Evolutionary conservation across 2,113 vertebrate species (phyloP).

Genomic region (Origma solitaria): DNA sequence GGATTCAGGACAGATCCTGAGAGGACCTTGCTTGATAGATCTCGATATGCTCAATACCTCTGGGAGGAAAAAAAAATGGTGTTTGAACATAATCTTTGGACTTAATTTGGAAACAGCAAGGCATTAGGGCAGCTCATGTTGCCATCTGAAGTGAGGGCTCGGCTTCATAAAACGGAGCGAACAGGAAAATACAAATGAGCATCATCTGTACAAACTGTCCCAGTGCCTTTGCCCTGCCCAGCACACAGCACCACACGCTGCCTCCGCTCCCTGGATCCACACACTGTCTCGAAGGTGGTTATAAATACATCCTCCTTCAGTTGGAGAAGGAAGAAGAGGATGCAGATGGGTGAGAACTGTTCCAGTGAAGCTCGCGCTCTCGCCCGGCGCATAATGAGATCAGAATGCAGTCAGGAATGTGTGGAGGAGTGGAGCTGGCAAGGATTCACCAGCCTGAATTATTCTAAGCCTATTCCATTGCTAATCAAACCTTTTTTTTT

Average conservation of each 20-base stretch:
- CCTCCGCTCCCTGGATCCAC: background rate
- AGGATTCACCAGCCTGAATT: constrained; percentile 49
- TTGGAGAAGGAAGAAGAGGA: constrained; percentile 18
- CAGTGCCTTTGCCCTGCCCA: background rate
- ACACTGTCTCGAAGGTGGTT: background rate
- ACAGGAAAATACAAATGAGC: background rate
- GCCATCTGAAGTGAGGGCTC: background rate
- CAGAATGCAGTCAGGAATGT: constrained; percentile 64
- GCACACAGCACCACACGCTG: rapidly evolving
- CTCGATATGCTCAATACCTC: background rate
- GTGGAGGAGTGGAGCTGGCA: constrained; percentile 67
- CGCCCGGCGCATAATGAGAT: constrained; percentile 35
- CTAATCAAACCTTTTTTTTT: background rate
- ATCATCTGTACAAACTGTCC: background rate
- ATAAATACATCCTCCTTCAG: constrained; percentile 47
- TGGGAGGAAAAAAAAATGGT: background rate
- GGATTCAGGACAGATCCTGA: background rate
- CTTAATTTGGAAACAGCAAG: background rate
- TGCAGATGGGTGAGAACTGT: constrained; percentile 59
- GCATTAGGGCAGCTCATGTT: background rate
- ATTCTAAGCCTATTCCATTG: constrained; percentile 35
- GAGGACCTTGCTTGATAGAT: background rate
- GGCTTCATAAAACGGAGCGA: background rate
- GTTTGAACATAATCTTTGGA: background rate
- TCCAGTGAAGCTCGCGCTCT: constrained; percentile 44